Evolutionary conservation across 2,113 vertebrate species (phyloP).

Genomic region (Sarotherodon lohbergeri): DNA sequence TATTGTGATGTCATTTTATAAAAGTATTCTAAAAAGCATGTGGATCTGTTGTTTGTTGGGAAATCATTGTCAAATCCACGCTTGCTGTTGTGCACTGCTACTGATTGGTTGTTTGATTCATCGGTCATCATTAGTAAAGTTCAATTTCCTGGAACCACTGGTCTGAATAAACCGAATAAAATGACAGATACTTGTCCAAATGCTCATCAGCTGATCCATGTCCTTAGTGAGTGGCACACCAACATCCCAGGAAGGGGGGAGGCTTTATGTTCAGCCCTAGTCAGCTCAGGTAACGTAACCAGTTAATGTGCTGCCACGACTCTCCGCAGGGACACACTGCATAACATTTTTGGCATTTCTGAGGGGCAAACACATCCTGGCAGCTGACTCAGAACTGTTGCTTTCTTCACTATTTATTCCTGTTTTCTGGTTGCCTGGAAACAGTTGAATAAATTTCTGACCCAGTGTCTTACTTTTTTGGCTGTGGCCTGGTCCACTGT

Average conservation of each 20-base stretch:
- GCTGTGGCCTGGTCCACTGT: slow-evolving; percentile 6
- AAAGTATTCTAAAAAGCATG: background rate
- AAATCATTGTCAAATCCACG: background rate
- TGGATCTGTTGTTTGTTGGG: background rate
- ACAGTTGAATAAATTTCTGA: slow-evolving; percentile 55
- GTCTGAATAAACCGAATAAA: background rate
- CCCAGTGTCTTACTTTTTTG: background rate
- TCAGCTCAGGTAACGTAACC: slow-evolving; percentile 41
- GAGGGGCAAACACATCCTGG: background rate
- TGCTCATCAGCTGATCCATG: slow-evolving; percentile 32
- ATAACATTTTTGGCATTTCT: background rate
- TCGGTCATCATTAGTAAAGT: background rate
- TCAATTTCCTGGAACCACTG: background rate
- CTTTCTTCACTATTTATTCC: slow-evolving; percentile 43
- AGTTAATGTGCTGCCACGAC: background rate
- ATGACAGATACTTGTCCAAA: background rate
- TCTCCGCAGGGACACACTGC: background rate
- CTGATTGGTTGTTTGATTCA: background rate
- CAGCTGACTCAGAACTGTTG: slow-evolving; percentile 37
- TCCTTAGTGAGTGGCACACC: slow-evolving; percentile 37
- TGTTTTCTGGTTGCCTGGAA: slow-evolving; percentile 48
- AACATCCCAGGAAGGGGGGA: slow-evolving; percentile 25
- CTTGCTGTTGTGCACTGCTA: background rate
- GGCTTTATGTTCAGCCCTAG: slow-evolving; percentile 43
- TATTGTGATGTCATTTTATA: background rate